These are phyloP conservation scores for Apodemus agrarius DNA, from an alignment of 2,797 vertebrate species.

Conservation along the genomic window DNA sequence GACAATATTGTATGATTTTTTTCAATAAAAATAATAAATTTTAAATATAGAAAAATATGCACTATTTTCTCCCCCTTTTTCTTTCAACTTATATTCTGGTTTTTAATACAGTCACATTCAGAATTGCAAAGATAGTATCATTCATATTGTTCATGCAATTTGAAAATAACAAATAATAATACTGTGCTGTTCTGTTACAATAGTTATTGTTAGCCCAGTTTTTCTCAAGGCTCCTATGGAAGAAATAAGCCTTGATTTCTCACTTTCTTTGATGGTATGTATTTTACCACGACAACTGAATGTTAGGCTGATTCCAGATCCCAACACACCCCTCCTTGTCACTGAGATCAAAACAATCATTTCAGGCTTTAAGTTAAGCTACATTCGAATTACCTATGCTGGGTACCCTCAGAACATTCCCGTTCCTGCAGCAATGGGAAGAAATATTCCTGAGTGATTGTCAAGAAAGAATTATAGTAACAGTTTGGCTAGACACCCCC, in stretches of 20 bases:
- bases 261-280: slow-evolving; percentile 2
- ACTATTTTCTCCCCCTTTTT: neutral
- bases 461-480: slow-evolving; percentile 36
- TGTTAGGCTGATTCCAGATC: neutral
- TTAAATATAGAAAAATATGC: neutral
- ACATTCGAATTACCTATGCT: neutral
- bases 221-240: neutral
- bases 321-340: neutral
- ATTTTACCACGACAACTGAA: slow-evolving; percentile 10
- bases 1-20: neutral
- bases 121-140: neutral
- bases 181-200: neutral
- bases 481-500: neutral
- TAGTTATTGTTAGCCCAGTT: neutral
- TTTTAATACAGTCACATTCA: neutral
- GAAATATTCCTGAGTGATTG: neutral
- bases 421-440: neutral
- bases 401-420: neutral
- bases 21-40: neutral
- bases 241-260: slow-evolving; percentile 42
- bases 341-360: slow-evolving; percentile 4
- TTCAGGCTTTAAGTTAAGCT: slow-evolving; percentile 16
- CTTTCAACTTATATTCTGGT: neutral
- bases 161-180: slow-evolving; percentile 43
- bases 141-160: neutral